Evolutionary conservation across 2,888 invertebrate genomes (phyloP).

Genomic region (Rhagonycha fulva): DNA sequence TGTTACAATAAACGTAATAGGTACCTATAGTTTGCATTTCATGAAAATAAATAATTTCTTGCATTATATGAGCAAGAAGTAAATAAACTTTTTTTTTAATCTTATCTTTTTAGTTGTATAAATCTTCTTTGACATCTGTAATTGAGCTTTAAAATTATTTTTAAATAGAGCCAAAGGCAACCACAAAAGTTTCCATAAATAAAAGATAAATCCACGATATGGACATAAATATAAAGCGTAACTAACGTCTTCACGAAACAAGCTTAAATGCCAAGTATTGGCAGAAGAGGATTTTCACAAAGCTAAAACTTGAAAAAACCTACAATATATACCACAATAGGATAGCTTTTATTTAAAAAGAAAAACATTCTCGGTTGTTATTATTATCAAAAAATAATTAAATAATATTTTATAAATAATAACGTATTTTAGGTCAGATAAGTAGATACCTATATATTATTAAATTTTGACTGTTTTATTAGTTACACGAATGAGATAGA

Average conservation of each 20-base stretch:
- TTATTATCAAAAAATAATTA: background rate
- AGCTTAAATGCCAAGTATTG: constrained; percentile 20
- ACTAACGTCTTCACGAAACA: constrained; percentile 19
- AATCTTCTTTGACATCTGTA: constrained; percentile 29
- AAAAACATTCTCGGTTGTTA: constrained; percentile 1
- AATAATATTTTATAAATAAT: background rate
- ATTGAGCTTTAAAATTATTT: constrained; percentile 35
- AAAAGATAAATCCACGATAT: constrained; percentile 32
- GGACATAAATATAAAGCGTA: constrained; percentile 27
- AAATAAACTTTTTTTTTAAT: background rate
- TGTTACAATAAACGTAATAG: background rate
- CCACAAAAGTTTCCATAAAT: constrained; percentile 34
- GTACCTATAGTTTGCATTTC: background rate
- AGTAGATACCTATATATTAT: background rate
- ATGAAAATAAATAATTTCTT: background rate
- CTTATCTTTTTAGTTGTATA: background rate
- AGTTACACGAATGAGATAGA: background rate
- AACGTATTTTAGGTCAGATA: background rate
- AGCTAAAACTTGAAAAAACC: constrained; percentile 16
- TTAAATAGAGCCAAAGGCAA: constrained; percentile 29
- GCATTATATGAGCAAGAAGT: background rate
- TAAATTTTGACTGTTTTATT: background rate
- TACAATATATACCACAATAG: constrained; percentile 17
- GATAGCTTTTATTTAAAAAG: constrained; percentile 5
- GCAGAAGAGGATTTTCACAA: constrained; percentile 12